Evolutionary conservation across 2,888 invertebrate species (phyloP).

Genomic region (Scaptodrosophila latifasciaeformis): DNA sequence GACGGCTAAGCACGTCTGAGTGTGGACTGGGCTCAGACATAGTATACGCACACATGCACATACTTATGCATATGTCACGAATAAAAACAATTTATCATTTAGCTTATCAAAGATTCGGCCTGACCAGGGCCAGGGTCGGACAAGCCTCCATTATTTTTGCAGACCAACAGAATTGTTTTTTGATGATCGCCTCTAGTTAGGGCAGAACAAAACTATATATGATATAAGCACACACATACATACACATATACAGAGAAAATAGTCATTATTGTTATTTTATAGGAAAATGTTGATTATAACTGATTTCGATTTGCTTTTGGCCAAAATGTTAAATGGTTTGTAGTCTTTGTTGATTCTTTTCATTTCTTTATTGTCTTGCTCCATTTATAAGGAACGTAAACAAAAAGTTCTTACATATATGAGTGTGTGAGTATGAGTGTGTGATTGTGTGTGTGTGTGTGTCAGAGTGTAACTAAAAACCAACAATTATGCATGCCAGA

Average conservation of each 20-base stretch:
- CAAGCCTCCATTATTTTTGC: constrained; percentile 63
- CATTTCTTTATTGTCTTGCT: too few relatives aligned
- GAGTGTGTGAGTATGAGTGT: too few relatives aligned
- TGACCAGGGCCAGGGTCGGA: too few relatives aligned
- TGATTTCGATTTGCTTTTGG: too few relatives aligned
- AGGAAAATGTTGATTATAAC: too few relatives aligned
- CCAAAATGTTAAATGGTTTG: too few relatives aligned
- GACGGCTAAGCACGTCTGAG: neutral
- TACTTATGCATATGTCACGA: constrained; percentile 55
- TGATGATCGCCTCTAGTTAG: constrained; percentile 51
- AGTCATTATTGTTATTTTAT: too few relatives aligned
- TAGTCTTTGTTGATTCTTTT: too few relatives aligned
- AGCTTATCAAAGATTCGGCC: constrained; percentile 66
- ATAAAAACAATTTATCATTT: constrained; percentile 66
- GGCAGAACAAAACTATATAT: constrained; percentile 1
- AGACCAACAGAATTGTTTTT: constrained; percentile 63
- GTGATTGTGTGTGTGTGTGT: too few relatives aligned
- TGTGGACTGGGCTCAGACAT: constrained; percentile 11
- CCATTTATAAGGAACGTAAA: too few relatives aligned
- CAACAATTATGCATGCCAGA: constrained; percentile 65
- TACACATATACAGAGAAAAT: constrained; percentile 2
- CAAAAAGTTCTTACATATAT: too few relatives aligned
- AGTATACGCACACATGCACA: constrained; percentile 10
- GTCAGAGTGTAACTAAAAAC: constrained; percentile 58
- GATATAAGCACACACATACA: constrained; percentile 3